Conservation (phyloP, 1,140 invertebrate genomes). For the Frieseomelitta varia region DNA sequence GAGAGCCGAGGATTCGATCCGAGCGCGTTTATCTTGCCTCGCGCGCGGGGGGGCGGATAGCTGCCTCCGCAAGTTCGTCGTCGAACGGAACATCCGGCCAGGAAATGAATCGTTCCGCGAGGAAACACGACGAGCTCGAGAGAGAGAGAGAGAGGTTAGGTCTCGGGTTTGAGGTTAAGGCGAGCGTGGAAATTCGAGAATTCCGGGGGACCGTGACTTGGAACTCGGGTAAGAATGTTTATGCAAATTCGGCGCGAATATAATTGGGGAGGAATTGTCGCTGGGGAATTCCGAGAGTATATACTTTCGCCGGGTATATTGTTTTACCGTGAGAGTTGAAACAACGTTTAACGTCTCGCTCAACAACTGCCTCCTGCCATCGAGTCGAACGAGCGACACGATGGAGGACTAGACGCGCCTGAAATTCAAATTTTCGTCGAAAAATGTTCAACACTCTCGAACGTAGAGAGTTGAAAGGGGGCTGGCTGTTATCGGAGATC, state of each 20-base stretch:
- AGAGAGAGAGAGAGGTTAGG: background rate
- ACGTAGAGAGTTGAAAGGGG: background rate
- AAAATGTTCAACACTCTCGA: background rate
- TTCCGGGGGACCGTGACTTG: background rate
- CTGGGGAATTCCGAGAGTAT: too few species aligned
- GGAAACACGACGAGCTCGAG: background rate
- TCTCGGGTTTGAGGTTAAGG: background rate
- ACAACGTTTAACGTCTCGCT: too few species aligned
- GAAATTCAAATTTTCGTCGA: background rate
- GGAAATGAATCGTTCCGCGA: slow-evolving; percentile 39
- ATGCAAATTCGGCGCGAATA: too few species aligned
- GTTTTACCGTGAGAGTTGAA: too few species aligned
- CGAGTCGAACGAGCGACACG: too few species aligned
- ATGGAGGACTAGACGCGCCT: too few species aligned
- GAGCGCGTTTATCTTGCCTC: slow-evolving; percentile 38
- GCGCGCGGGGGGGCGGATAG: background rate
- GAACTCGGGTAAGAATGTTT: too few species aligned
- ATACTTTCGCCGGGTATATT: too few species aligned
- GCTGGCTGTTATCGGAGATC: background rate
- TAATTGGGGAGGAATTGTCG: too few species aligned
- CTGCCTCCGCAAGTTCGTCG: background rate
- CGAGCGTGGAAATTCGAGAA: background rate
- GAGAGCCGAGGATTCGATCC: slow-evolving; percentile 25
- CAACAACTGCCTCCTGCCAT: too few species aligned
- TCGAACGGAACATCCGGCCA: slow-evolving; percentile 6